Conservation (phyloP, 2,113 vertebrate species). For the Balaenoptera acutorostrata region DNA sequence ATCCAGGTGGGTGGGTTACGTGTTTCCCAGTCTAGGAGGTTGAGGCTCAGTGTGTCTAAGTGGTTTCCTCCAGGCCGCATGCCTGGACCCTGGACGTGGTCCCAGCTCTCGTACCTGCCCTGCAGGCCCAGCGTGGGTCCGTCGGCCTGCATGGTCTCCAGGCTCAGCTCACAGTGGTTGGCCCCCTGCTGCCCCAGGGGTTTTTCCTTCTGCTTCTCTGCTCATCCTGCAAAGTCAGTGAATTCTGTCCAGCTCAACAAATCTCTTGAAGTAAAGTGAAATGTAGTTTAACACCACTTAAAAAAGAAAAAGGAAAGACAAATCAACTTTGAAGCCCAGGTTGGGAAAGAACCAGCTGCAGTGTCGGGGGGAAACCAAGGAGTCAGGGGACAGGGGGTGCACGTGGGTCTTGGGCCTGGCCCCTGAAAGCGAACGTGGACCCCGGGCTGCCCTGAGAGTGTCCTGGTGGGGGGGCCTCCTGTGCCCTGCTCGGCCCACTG, state of each 20-base stretch:
- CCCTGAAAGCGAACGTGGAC: fast-evolving
- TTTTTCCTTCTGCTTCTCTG: neutral
- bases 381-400: too few species aligned
- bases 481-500: fast-evolving
- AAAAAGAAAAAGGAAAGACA: neutral
- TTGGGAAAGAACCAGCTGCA: too few species aligned
- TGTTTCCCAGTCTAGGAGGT: fast-evolving
- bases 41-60: too few species aligned
- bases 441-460: neutral
- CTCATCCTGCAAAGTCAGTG: neutral
- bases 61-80: neutral
- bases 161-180: neutral
- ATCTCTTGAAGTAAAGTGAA: neutral
- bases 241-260: fast-evolving
- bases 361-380: fast-evolving
- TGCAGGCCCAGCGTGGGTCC: fast-evolving
- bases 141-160: neutral
- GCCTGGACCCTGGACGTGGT: neutral
- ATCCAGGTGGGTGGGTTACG: fast-evolving
- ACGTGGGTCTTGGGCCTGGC: neutral
- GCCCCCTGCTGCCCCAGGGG: fast-evolving
- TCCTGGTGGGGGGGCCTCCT: fast-evolving
- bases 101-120: neutral
- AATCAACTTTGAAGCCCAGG: neutral
- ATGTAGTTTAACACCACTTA: neutral